Evolutionary conservation across 2,797 vertebrate species (phyloP).

Genomic region (Lepidocolaptes lacrymiger): DNA sequence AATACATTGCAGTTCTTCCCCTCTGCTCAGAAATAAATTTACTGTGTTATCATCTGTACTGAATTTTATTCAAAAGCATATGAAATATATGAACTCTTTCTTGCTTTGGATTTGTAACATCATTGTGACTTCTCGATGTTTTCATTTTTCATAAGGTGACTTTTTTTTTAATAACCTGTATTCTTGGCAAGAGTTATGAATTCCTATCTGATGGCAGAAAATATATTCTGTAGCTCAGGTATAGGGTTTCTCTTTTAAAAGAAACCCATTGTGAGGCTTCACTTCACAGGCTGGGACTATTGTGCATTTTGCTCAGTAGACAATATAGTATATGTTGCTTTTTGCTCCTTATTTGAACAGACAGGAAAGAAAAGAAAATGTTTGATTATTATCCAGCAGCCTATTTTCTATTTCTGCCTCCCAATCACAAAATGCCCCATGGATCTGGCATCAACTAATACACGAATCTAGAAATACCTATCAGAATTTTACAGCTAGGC

Average conservation of each 20-base stretch:
- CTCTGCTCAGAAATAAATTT: neutral
- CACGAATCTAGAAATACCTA: neutral
- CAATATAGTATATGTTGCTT: neutral
- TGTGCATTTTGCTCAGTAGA: neutral
- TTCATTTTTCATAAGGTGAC: neutral
- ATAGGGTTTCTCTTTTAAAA: neutral
- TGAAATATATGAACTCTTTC: neutral
- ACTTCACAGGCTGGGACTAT: neutral
- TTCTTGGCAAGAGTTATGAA: neutral
- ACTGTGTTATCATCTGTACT: neutral
- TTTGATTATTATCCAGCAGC: neutral
- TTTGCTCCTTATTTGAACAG: neutral
- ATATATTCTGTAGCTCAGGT: neutral
- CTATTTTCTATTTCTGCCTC: neutral
- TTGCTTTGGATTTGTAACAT: neutral
- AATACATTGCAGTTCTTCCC: neutral
- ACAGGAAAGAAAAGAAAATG: neutral
- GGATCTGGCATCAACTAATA: neutral
- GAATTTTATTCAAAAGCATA: neutral
- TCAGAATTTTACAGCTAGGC: neutral
- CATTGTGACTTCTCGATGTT: neutral
- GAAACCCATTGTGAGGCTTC: neutral
- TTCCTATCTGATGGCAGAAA: neutral
- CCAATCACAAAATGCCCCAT: neutral
- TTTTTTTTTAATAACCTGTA: neutral